Base-by-base conservation (phyloP, 1,140 invertebrate species). In the Vollenhovia emeryi region DNA sequence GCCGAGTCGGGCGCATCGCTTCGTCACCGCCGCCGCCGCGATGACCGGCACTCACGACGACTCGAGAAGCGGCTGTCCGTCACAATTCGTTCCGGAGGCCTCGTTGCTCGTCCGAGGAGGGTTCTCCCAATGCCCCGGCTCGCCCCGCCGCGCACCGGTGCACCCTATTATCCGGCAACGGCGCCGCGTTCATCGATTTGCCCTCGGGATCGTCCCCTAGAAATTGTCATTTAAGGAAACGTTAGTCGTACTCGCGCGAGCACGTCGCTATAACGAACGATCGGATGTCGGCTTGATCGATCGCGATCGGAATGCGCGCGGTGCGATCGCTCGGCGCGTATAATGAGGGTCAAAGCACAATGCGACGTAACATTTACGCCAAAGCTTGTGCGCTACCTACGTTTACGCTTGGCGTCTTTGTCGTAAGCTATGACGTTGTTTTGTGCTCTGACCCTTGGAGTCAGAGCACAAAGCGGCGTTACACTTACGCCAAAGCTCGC, bases 1-100 rank as follows among this genome's bases (percentile, higher is more conserved):
- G 59, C 18, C 55, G 40, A 78, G 60, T 78, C 59, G 40, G 30
- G 40, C 66, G 59, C 85, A 76, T 85, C 86, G 85, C 74, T 76
- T 82, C 75, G 88, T 75, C 78, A 80, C 79, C 74, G 74, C 76
- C 78, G 74, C 76, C 78, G 78, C 57, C 86, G 71, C 69, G 86
- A 90, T 36, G 62, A 45, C 21, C 48, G 76, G 33, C 76, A 68
- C 76, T 68, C 30, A 30, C 76, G 48, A n/a, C 33, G 48, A 55
- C 9, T 6, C 21, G 66, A 43, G 43, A 30, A 55, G 18, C 15
- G 18, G 50, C 66, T 40, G 78, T 55, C 45, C 40, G 78, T 73
- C 66, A 73, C 78, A 52, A 82, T 57, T 57, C 50, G 33, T 73
- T 15, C 18, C 78, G 50, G n/a, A 57, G 48, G 24, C 62, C 45